phyloP scores from a whole-genome alignment of 2,888 invertebrate genomes.

The Calameuta filiformis region DNA sequence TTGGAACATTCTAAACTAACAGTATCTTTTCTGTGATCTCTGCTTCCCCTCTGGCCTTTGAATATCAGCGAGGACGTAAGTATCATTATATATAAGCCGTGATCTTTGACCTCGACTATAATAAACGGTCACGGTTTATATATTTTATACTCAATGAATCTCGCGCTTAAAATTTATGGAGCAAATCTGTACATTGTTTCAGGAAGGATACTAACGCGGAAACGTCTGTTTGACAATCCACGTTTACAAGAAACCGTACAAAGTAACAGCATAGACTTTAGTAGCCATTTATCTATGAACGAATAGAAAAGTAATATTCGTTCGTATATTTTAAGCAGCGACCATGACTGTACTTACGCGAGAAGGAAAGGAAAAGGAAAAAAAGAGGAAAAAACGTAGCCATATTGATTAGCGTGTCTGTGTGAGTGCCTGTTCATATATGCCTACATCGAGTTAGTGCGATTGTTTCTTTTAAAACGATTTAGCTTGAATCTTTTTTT shows the following conservation, averaged over 20 bases:
- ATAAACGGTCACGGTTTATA: background rate
- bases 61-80: slow-evolving; percentile 60
- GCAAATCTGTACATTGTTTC: slow-evolving; percentile 33
- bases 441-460: slow-evolving; percentile 16
- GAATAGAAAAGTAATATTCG: slow-evolving; percentile 23
- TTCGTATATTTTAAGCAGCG: slow-evolving; percentile 57
- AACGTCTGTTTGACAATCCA: slow-evolving; percentile 64
- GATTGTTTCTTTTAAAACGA: background rate
- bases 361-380: background rate
- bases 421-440: slow-evolving; percentile 63
- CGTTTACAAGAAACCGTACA: slow-evolving; percentile 59
- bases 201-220: slow-evolving; percentile 67
- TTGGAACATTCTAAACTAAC: slow-evolving; percentile 49
- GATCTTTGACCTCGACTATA: background rate
- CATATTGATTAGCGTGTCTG: slow-evolving; percentile 62
- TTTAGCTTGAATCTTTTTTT: slow-evolving; percentile 3
- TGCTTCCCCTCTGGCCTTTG: slow-evolving; percentile 48
- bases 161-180: background rate
- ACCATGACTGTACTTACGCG: slow-evolving; percentile 62
- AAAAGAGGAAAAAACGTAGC: slow-evolving; percentile 47
- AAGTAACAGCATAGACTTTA: slow-evolving; percentile 59
- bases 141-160: background rate
- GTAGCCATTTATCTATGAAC: slow-evolving; percentile 50
- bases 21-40: slow-evolving; percentile 47
- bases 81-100: slow-evolving; percentile 5